phyloP scores from a whole-genome alignment of 2,888 invertebrate genomes.

The Pseudeuparius sepicola region DNA sequence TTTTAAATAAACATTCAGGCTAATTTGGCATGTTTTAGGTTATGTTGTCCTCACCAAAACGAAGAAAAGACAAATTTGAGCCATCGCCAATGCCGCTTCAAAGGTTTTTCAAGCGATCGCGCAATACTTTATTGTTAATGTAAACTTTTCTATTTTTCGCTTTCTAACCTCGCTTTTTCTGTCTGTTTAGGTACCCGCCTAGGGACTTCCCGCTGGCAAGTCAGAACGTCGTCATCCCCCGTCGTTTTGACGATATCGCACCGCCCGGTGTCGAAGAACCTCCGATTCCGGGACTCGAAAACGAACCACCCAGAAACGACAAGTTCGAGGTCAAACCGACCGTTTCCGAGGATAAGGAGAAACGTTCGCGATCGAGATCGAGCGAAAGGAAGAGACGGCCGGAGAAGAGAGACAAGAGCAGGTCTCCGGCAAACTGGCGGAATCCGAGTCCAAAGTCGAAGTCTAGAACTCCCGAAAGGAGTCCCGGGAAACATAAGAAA shows the following conservation, averaged over 20 bases:
- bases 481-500: conserved; percentile 34
- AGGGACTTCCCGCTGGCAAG: conserved; percentile 25
- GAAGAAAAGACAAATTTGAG: too few relatives aligned
- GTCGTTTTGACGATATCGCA: conserved; percentile 25
- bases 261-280: conserved; percentile 44
- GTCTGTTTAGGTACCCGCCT: conserved; percentile 20
- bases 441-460: conserved; percentile 34
- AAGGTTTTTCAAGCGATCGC: too few relatives aligned
- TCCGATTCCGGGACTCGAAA: conserved; percentile 52
- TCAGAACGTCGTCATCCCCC: conserved; percentile 25
- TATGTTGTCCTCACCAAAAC: too few relatives aligned
- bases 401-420: conserved; percentile 25
- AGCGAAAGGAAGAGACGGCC: conserved; percentile 19
- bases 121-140: too few relatives aligned
- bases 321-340: conserved; percentile 17
- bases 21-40: too few relatives aligned
- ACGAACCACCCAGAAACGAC: conserved; percentile 34
- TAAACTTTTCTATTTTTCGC: too few relatives aligned
- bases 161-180: too few relatives aligned
- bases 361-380: conserved; percentile 14
- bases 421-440: conserved; percentile 26
- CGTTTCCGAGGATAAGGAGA: conserved; percentile 17
- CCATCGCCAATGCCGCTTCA: too few relatives aligned
- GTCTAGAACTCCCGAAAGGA: conserved; percentile 37
- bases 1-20: too few relatives aligned